Conservation (phyloP, 2,888 invertebrate species). For the Creontiades dilutus region DNA sequence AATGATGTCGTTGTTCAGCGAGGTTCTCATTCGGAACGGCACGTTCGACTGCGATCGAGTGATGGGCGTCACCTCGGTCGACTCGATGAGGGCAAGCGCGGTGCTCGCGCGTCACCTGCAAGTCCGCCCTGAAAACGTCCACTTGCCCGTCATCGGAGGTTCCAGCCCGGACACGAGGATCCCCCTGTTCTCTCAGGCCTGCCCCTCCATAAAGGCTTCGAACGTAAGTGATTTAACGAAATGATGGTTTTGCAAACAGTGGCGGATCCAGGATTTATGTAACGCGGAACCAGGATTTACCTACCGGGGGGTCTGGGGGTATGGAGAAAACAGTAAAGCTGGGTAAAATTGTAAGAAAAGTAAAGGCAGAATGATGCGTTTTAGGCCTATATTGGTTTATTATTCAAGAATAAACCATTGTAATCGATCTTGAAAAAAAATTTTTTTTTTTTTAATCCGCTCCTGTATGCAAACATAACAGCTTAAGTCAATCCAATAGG, state of each 20-base stretch:
- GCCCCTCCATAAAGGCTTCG: constrained; percentile 78
- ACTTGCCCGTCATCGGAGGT: constrained; percentile 88
- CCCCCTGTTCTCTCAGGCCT: constrained; percentile 87
- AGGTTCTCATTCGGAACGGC: constrained; percentile 55
- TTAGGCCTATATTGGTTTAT: too few relatives aligned
- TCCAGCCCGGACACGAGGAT: constrained; percentile 87
- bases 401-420: too few relatives aligned
- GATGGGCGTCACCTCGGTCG: constrained; percentile 68
- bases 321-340: too few relatives aligned
- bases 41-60: constrained; percentile 69
- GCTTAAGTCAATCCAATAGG: too few relatives aligned
- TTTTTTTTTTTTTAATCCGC: too few relatives aligned
- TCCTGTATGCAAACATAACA: too few relatives aligned
- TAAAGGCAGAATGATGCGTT: too few relatives aligned
- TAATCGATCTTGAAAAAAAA: too few relatives aligned
- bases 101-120: constrained; percentile 60
- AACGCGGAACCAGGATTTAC: not conserved
- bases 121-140: constrained; percentile 51
- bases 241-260: not conserved
- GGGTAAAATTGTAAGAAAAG: too few relatives aligned
- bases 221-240: not conserved
- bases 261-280: not conserved
- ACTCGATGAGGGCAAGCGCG: constrained; percentile 65
- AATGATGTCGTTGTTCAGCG: constrained; percentile 70
- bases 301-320: too few relatives aligned